Conservation (phyloP, 2,888 invertebrate genomes). For the Drosophila setosimentum region DNA sequence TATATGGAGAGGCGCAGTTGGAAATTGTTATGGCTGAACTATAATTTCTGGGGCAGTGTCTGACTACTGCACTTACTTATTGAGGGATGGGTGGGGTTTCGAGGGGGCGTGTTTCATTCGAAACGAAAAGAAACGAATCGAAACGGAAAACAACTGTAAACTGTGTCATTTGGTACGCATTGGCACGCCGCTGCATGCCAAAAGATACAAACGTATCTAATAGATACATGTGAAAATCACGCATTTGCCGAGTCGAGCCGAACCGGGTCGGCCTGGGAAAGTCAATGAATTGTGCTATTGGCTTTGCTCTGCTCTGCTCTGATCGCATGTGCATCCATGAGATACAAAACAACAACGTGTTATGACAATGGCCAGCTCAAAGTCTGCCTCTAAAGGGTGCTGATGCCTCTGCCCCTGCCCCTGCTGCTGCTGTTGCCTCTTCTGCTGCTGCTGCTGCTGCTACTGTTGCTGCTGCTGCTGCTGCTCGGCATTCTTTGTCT, state of each 20-base stretch:
- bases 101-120: slow-evolving; percentile 6
- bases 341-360: slow-evolving; percentile 65
- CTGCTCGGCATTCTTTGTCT: slow-evolving; percentile 34
- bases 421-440: not conserved
- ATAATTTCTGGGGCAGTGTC: slow-evolving; percentile 59
- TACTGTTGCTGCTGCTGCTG: not conserved
- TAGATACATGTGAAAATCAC: slow-evolving; percentile 83
- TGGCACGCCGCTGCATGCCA: slow-evolving; percentile 64
- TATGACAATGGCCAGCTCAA: slow-evolving; percentile 70
- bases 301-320: slow-evolving; percentile 22
- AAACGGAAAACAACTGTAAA: slow-evolving; percentile 55
- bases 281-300: slow-evolving; percentile 77
- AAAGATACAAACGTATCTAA: slow-evolving; percentile 77
- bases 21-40: slow-evolving; percentile 58
- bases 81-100: not conserved
- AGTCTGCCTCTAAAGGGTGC: slow-evolving; percentile 3
- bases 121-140: slow-evolving; percentile 5
- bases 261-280: slow-evolving; percentile 65
- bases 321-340: slow-evolving; percentile 61
- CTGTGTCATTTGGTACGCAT: slow-evolving; percentile 79
- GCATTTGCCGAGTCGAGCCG: slow-evolving; percentile 61
- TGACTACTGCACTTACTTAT: slow-evolving; percentile 14
- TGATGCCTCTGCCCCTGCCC: not conserved
- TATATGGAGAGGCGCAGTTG: slow-evolving; percentile 48
- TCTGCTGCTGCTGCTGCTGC: not conserved